Base-by-base conservation (phyloP, 2,888 invertebrate genomes). In the Isoperla grammatica region DNA sequence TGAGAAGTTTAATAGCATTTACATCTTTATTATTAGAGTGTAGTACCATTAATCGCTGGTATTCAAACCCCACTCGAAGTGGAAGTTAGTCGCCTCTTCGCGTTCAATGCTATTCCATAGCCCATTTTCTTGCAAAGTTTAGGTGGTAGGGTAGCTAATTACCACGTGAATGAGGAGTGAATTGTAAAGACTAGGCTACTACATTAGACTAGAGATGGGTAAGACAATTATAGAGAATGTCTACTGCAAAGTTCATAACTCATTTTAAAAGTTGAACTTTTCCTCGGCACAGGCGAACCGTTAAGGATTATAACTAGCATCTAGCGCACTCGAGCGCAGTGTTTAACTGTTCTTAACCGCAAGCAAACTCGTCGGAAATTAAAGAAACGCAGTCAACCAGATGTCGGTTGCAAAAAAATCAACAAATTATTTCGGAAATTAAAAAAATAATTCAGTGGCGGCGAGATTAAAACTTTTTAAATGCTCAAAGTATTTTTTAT, bases 1-100 rank as follows among this genome's bases (percentile, higher is more conserved):
- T 15, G 57, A 45, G 53, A 54, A 59, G 45, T 59, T 59, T 59
- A 59, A 59, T 59, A 50, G 59, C 54, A 59, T 59, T 53, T 59
- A 59, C 59, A 58, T 54, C 54, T 54, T 54, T 59, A 59, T 59
- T 59, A 50, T 50, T 59, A 59, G 48, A 13, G 45, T 15, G 17
- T n/a, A 46, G 17, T 45, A 29, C 57, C 45, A 57, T 57, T 57
- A 57, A 48, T 13, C 17, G 48, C 17, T 22, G 37, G 17, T 53
- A 53, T 53, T 53, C 53, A 39, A 19, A 50, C 35, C 49, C n/a
- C 49, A 29, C 49, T 23, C 15, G 49, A 53, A 53, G 49, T 29
- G 49, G 49, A 12, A 40, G 45, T 17, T 13, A 19, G 45, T 17
- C 6, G 19, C 17, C 45, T 17, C 35, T 50, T 35, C 35, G 37